Evolutionary conservation across 1,140 invertebrate species (phyloP).

Genomic region (Trichomalopsis sarcophagae): DNA sequence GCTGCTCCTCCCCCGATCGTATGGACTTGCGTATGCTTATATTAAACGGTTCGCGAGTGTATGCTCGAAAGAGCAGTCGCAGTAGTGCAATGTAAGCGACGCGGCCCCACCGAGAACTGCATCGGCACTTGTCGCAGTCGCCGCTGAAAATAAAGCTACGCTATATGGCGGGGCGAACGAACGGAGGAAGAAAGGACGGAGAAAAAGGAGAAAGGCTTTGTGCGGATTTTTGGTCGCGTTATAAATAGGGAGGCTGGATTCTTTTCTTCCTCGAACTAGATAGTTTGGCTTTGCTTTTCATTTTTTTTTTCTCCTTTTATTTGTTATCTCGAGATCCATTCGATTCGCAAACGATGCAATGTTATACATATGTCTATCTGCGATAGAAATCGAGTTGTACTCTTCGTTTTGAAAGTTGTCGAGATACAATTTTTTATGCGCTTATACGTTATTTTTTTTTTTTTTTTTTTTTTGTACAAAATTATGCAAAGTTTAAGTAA

Average conservation of each 20-base stretch:
- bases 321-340: not conserved
- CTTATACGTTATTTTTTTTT: no score
- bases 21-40: not conserved
- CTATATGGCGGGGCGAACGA: slow-evolving; percentile 36
- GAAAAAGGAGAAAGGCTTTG: not conserved
- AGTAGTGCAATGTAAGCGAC: no score
- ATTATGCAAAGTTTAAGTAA: not conserved
- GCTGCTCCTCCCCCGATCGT: not conserved
- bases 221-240: not conserved
- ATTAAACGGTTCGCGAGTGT: not conserved
- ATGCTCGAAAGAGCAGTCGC: no score
- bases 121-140: not conserved
- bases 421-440: no score
- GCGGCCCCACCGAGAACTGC: not conserved
- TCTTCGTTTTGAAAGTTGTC: not conserved
- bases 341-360: no score
- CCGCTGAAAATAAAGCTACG: slow-evolving; percentile 41
- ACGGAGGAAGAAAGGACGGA: slow-evolving; percentile 9
- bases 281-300: not conserved
- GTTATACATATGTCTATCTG: no score
- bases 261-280: no score
- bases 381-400: no score
- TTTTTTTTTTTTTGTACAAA: no score
- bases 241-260: not conserved
- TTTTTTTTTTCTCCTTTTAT: not conserved